Evolutionary conservation across 1,140 invertebrate genomes (phyloP), one percentile per base, ranked within the genome.

Genomic region (Pentalonia nigronervosa): DNA sequence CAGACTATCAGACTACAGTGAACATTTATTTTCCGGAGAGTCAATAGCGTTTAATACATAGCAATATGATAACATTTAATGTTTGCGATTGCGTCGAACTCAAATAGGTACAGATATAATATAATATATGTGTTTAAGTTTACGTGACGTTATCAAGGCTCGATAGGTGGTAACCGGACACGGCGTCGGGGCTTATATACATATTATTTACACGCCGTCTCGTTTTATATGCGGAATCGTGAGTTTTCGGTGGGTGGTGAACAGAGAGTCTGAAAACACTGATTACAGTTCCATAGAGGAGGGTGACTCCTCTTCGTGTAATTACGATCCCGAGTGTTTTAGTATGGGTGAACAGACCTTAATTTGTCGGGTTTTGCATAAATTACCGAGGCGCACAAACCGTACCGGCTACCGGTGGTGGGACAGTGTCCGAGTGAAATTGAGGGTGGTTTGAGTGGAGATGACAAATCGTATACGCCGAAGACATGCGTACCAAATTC

Each of bases 321-420:
- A 86, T 86, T 86, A 86, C 41, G 84, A 11, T 86, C 36, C 60
- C 84, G 41, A n/a, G 84, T 86, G 84, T 47, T 47, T 86, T 86
- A 86, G 17, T 76, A 76, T 25, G 84, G 41, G 84, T 14, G 84
- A 86, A 86, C 45, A 76, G 45, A 90, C 89, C 89, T 90, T 47
- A 90, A 90, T 90, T 90, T 90, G 36, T 90, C 25, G 25, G 53
- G 89, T 90, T 90, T 90, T 90, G 89, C 89, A 90, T 90, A 90
- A 90, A 90, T 90, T 90, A 90, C 30, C 23, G 36, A n/a, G 60
- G 14, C 60, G 17, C 60, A n/a, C 30, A n/a, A 67, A n/a, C 60
- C 30, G 11, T 67, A 0, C 60, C 60, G 14, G 14, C 30, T n/a
- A 4, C 60, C 30, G n/a, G 14, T 41, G 41, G 41, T 76, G 60